Evolutionary conservation across 64 coral and sea anemone genomes (phyloP), one percentile per base, ranked within the genome.

Genomic region (Platygyra sinensis): DNA sequence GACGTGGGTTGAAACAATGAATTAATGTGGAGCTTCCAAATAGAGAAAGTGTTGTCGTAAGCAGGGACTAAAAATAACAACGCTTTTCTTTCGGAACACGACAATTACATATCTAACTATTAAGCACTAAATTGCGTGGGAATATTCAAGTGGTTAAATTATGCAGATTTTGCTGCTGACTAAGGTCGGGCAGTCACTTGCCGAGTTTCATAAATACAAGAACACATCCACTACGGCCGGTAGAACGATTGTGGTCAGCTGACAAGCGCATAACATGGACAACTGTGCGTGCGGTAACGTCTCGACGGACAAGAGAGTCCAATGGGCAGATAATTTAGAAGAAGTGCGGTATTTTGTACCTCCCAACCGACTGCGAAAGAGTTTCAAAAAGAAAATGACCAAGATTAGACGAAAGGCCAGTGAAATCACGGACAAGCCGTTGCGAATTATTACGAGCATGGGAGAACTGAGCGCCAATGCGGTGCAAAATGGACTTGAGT

Each of bases 331-430:
- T 1, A 92, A 96, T 24, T 60, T 96, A 10, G 95, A 93, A 73
- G 95, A 96, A 33, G 87, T 96, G n/a, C 91, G 89, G 17, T 96
- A 96, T 36, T 96, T 91, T 72, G 87, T 88, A 42, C 91, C 91
- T 11, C 91, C 91, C 32, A 83, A 94, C 36, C 87, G 77, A 22
- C 87, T 93, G 31, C 80, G 80, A 50, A 94, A 96, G 62, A 90
- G 88, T 33, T 88, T 94, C 32, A 92, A 88, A 30, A 89, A 94
- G 33, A 89, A 86, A 62, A 90, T 96, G 30, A 93, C 89, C 11
- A 91, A 72, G 80, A 72, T 96, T 36, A 79, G 87, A 11, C 86
- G 93, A 62, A 97, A 97, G 85, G 95, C 92, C 0, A 87, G 92
- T 14, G 95, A 91, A 88, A 62, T 97, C 6, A 91, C 91, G 3